Conservation (phyloP, 2,113 vertebrate genomes). For the Poecile atricapillus region DNA sequence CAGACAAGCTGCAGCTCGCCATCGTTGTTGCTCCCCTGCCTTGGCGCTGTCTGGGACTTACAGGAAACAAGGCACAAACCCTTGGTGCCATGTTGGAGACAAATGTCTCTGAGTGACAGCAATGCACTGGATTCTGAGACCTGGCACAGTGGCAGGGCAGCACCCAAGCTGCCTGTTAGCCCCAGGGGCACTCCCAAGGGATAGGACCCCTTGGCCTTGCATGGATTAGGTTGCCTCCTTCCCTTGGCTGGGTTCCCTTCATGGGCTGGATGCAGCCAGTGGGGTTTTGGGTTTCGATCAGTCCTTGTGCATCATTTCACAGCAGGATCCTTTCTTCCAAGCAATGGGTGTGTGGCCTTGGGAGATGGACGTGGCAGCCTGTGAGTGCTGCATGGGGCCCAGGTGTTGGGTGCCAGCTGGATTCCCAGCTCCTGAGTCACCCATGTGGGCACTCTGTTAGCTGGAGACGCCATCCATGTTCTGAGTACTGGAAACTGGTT, state of each 20-base stretch:
- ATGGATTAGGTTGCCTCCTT: not conserved
- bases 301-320: not conserved
- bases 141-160: accelerated
- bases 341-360: not conserved
- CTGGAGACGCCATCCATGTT: accelerated
- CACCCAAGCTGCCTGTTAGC: not conserved
- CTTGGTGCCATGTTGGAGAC: not conserved
- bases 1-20: not conserved
- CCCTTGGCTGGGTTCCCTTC: not conserved
- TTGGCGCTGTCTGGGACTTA: not conserved
- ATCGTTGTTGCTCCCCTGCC: not conserved
- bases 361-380: not conserved
- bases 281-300: not conserved
- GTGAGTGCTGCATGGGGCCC: not conserved
- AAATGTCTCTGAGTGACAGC: too few relatives aligned
- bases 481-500: not conserved
- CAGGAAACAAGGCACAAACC: not conserved
- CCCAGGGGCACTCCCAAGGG: accelerated
- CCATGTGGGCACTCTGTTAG: not conserved
- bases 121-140: not conserved
- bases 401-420: not conserved
- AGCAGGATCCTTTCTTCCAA: not conserved
- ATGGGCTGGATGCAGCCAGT: not conserved
- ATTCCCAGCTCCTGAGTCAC: conserved; percentile 29
- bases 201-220: not conserved